Evolutionary conservation across 2,888 invertebrate genomes (phyloP).

Genomic region (Amaurobius ferox): DNA sequence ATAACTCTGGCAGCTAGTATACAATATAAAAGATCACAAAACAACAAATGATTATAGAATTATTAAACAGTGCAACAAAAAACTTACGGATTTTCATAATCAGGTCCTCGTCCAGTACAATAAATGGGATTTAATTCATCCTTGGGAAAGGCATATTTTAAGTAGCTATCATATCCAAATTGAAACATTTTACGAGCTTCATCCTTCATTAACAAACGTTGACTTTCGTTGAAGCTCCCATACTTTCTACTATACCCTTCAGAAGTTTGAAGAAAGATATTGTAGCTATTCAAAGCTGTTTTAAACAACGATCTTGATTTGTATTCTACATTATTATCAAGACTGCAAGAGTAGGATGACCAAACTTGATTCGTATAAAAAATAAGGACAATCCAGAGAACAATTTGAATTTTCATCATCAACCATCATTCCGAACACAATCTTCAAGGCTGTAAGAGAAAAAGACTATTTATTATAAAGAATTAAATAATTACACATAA

Average conservation of each 20-base stretch:
- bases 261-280: slow-evolving; percentile 74
- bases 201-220: slow-evolving; percentile 77
- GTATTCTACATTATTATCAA: slow-evolving; percentile 54
- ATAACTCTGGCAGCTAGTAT: no score
- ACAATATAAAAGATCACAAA: no score
- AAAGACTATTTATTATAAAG: not conserved
- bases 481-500: no score
- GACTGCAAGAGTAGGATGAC: slow-evolving; percentile 41
- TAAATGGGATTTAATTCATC: slow-evolving; percentile 83
- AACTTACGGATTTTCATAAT: slow-evolving; percentile 81
- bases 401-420: slow-evolving; percentile 49
- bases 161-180: slow-evolving; percentile 82
- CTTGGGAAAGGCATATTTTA: slow-evolving; percentile 82
- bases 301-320: slow-evolving; percentile 80
- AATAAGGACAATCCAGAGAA: slow-evolving; percentile 5
- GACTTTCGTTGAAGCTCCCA: slow-evolving; percentile 77
- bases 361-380: not conserved
- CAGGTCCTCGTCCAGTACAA: slow-evolving; percentile 82
- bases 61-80: not conserved
- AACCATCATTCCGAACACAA: slow-evolving; percentile 52
- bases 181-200: slow-evolving; percentile 81
- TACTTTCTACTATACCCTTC: slow-evolving; percentile 76
- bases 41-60: no score
- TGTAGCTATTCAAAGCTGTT: slow-evolving; percentile 69
- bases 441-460: slow-evolving; percentile 14